A percentile compares a stretch with the other conserved stretches of the same genome.
Evolutionary conservation across 2,888 invertebrate genomes (phyloP).

Genomic region (Deilephila porcellus): DNA sequence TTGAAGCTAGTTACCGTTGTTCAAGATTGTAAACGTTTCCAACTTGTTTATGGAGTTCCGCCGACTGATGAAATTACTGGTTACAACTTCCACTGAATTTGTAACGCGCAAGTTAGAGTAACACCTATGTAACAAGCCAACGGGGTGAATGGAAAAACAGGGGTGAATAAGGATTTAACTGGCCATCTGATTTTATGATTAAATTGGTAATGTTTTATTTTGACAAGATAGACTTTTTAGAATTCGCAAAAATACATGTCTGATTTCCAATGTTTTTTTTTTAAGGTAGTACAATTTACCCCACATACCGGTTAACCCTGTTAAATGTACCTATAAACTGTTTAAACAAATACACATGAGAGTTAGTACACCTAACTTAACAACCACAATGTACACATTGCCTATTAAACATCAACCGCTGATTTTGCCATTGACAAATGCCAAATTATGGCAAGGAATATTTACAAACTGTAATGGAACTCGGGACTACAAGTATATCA

Average conservation of each 20-base stretch:
- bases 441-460: not conserved
- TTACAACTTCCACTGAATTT: conserved; percentile 35
- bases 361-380: not conserved
- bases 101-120: conserved; percentile 33
- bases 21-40: conserved; percentile 35
- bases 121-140: conserved; percentile 15
- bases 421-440: not conserved
- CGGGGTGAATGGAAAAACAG: too few species aligned
- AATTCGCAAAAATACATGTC: too few species aligned
- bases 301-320: not conserved
- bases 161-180: too few species aligned
- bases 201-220: too few species aligned
- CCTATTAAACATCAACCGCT: not conserved
- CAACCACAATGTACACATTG: conserved; percentile 4
- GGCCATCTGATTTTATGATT: too few species aligned
- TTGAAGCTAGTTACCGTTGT: conserved; percentile 32
- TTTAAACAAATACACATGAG: not conserved
- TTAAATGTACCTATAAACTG: conserved; percentile 1
- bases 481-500: not conserved
- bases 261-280: too few species aligned
- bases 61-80: conserved; percentile 33
- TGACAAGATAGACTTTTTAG: too few species aligned
- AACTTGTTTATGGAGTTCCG: conserved; percentile 38
- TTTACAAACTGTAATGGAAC: not conserved
- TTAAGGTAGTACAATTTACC: conserved; percentile 26